Evolutionary conservation across 2,797 vertebrate species (phyloP).

Genomic region (Parauchenoglanis ngamensis): DNA sequence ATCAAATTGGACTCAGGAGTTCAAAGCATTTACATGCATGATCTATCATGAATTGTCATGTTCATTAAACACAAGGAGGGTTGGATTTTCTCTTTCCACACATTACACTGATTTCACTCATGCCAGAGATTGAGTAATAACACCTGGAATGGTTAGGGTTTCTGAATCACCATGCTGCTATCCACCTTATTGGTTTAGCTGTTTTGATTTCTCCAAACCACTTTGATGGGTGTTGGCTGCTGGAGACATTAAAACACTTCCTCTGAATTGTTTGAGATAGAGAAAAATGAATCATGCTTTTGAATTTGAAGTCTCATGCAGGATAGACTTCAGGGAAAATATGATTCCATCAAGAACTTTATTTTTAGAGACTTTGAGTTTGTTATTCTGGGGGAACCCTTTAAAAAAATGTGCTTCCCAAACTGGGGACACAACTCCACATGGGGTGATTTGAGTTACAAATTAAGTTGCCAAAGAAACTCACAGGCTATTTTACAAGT

Average conservation of each 20-base stretch:
- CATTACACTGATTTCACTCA: slow-evolving; percentile 11
- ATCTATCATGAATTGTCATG: neutral
- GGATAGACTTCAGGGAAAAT: neutral
- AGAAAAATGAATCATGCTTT: neutral
- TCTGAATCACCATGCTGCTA: slow-evolving; percentile 5
- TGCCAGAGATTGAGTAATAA: slow-evolving; percentile 10
- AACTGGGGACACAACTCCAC: neutral
- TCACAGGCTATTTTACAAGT: neutral
- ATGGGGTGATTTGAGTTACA: too few relatives aligned
- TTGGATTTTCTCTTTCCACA: neutral
- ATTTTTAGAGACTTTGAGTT: neutral
- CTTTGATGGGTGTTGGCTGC: neutral
- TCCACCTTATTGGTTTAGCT: slow-evolving; percentile 1
- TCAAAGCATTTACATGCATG: neutral
- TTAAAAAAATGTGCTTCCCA: neutral
- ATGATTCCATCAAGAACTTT: neutral
- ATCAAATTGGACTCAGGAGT: neutral
- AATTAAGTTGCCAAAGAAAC: too few relatives aligned
- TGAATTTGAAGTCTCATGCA: neutral
- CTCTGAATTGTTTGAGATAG: neutral
- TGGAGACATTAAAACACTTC: neutral
- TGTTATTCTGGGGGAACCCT: neutral
- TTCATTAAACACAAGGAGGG: slow-evolving; percentile 4
- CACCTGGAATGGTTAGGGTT: neutral
- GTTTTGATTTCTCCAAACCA: neutral